Conservation (phyloP, 2,888 invertebrate species). For the Heterodera filipjevi region DNA sequence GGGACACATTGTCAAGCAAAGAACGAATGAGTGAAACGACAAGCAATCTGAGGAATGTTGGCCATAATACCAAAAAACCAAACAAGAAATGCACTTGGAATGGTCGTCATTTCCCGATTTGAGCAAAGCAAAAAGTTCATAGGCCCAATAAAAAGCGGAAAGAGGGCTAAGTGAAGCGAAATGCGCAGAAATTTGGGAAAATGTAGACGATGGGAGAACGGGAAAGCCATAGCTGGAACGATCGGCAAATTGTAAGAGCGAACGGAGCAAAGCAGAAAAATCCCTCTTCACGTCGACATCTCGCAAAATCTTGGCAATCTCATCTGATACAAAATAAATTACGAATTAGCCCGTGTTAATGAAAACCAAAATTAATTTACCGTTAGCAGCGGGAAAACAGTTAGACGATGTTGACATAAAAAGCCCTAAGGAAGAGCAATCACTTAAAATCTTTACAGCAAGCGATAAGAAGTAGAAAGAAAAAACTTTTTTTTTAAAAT, state of each 20-base stretch:
- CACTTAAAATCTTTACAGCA: too few relatives aligned
- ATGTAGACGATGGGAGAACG: background rate
- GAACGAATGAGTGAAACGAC: conserved; percentile 2
- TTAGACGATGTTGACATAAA: too few relatives aligned
- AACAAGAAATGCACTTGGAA: too few relatives aligned
- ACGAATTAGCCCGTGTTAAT: too few relatives aligned
- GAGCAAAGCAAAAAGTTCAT: background rate
- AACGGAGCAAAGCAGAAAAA: background rate
- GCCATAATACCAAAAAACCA: too few relatives aligned
- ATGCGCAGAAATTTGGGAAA: background rate
- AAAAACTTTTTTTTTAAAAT: too few relatives aligned
- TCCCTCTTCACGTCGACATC: background rate
- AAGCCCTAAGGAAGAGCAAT: too few relatives aligned
- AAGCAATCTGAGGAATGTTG: background rate
- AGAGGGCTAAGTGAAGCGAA: background rate
- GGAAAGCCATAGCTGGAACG: background rate
- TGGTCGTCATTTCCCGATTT: background rate
- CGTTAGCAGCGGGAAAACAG: too few relatives aligned
- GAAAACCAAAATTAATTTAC: too few relatives aligned
- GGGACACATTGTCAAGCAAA: conserved; percentile 18
- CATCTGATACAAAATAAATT: background rate
- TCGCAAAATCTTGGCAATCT: background rate
- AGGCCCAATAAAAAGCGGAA: background rate
- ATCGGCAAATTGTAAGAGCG: background rate
- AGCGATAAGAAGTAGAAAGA: too few relatives aligned